phyloP scores from a whole-genome alignment of 2,113 vertebrate species.

The Hippocampus mohnikei region DNA sequence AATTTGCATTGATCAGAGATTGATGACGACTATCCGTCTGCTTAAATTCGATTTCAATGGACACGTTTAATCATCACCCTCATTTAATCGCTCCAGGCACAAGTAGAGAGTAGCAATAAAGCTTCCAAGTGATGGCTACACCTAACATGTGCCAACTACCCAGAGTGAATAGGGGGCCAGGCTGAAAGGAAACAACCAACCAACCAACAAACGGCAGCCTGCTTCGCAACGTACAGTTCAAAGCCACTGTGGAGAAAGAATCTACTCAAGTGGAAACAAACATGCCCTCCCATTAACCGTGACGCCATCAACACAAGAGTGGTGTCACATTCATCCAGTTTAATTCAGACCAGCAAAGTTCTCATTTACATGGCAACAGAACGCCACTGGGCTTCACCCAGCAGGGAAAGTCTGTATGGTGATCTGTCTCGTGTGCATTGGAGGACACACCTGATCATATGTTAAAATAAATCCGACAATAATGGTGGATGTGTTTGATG shows the following conservation, averaged over 20 bases:
- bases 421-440: constrained; percentile 10
- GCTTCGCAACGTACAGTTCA: constrained; percentile 13
- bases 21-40: background rate
- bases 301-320: constrained; percentile 32
- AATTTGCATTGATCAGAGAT: constrained; percentile 9
- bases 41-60: background rate
- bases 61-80: constrained; percentile 4
- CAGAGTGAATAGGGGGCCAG: constrained; percentile 25
- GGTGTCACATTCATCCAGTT: constrained; percentile 48
- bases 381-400: constrained; percentile 19
- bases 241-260: constrained; percentile 22
- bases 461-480: constrained; percentile 17
- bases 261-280: constrained; percentile 23
- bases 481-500: background rate
- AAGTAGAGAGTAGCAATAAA: constrained; percentile 4
- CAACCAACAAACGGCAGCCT: constrained; percentile 17
- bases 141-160: constrained; percentile 4
- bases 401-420: constrained; percentile 3
- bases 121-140: constrained; percentile 6
- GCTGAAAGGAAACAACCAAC: constrained; percentile 32
- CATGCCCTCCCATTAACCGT: constrained; percentile 12
- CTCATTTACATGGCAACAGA: constrained; percentile 32
- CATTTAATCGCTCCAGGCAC: constrained; percentile 17
- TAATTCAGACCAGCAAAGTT: constrained; percentile 32
- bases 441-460: constrained; percentile 11